Base-by-base conservation (phyloP, 2,113 vertebrate genomes). In the Circaetus cinerascens region DNA sequence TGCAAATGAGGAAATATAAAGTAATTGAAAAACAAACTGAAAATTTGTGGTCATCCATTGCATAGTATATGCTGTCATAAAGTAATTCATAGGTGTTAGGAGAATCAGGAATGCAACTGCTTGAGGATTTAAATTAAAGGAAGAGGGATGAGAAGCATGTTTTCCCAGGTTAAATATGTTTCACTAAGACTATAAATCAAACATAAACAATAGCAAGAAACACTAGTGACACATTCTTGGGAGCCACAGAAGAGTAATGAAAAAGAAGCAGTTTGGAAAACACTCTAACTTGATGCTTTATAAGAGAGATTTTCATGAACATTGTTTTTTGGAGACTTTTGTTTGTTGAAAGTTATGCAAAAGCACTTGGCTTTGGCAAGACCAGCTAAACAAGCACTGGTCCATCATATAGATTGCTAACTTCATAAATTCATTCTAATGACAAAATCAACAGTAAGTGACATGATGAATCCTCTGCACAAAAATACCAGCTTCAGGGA, bases 151-250 rank as follows among this genome's bases (percentile, higher is more conserved):
- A 73, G 27, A 3, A 89, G 3, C 15, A 11, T 26, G 17, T 57
- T 87, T 38, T 78, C 29, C 23, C 66, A 23, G 26, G 55, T 94
- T 78, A 93, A 96, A 79, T 91, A 85, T 40, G 50, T 16, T 87
- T 94, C 66, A 56, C 27, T 46, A 36, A 80, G 43, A 85, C 43
- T 73, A 69, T 71, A 95, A 85, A 96, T 88, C 51, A 87, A 90
- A 68, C 7, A 16, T 66, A 93, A 90, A 79, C 74, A 94, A 95
- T 83, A 93, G 18, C 23, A 87, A 92, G 56, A 92, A 94, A 91
- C 18, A 56, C 21, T 34, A 85, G 23, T 59, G 67, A 81, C 19
- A 68, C 0, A 6, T 51, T 91, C 26, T 72, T 66, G 25, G 40
- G 32, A 94, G 10, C 7, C 51, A 50, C 11, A 73, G 63, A 78